Conservation (phyloP, 2,797 vertebrate species). For the Sebastes umbrosus region DNA sequence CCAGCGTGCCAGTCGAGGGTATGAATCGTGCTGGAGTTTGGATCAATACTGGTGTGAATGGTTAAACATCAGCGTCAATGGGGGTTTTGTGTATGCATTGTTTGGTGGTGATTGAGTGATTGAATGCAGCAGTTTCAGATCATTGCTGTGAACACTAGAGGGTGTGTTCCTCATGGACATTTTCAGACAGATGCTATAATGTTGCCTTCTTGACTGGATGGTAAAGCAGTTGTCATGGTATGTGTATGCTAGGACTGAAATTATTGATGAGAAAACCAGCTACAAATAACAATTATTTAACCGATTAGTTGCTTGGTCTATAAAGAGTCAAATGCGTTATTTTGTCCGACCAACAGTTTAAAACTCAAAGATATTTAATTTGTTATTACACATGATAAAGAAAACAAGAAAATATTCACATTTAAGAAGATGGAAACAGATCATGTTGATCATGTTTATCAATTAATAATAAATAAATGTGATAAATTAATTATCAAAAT, state of each 20-base stretch:
- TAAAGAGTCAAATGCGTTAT: not conserved
- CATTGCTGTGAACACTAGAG: constrained; percentile 54
- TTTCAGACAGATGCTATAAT: not conserved
- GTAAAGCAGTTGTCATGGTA: not conserved
- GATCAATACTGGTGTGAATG: not conserved
- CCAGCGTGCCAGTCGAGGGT: not conserved
- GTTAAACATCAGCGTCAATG: not conserved
- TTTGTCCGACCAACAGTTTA: not conserved
- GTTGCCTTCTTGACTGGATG: not conserved
- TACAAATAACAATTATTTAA: not conserved
- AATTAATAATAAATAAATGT: not conserved
- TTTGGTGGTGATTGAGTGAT: not conserved
- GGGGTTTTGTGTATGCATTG: not conserved
- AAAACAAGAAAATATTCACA: not conserved
- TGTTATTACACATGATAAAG: not conserved
- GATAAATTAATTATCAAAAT: not conserved
- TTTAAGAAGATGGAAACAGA: not conserved
- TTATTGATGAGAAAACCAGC: not conserved
- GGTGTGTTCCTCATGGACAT: constrained; percentile 52
- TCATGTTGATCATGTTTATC: not conserved
- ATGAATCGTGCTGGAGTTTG: not conserved
- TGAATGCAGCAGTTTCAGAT: constrained; percentile 22
- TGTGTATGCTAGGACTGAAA: not conserved
- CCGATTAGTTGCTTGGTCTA: fast-evolving
- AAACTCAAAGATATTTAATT: not conserved